Evolutionary conservation across 1,140 invertebrate genomes (phyloP).

Genomic region (Amphibalanus amphitrite): DNA sequence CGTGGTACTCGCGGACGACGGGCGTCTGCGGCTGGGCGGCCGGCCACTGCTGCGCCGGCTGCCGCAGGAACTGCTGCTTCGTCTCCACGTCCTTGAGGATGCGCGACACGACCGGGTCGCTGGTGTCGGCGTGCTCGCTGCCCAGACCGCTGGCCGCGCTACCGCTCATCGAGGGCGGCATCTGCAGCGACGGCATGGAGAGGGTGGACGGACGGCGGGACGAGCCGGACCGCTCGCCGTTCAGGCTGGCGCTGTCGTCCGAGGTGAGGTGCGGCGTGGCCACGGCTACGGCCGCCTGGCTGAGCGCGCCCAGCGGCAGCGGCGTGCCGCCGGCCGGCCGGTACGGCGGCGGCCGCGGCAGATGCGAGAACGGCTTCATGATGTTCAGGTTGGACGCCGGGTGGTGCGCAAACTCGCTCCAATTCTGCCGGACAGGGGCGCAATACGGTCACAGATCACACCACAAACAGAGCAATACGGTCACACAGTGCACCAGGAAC

Average conservation of each 20-base stretch:
- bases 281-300: background rate
- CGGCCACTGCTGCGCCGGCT: background rate
- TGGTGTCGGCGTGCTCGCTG: background rate
- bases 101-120: background rate
- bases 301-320: background rate
- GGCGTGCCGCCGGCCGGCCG: background rate
- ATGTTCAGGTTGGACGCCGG: background rate
- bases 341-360: constrained; percentile 1
- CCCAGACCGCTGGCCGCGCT: background rate
- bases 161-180: background rate
- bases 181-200: background rate
- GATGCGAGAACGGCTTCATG: background rate
- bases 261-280: background rate
- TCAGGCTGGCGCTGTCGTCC: background rate
- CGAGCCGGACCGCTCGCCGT: background rate
- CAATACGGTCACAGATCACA: too few species aligned
- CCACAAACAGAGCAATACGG: too few species aligned
- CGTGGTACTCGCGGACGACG: background rate
- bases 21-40: background rate
- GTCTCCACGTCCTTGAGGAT: background rate
- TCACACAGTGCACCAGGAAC: too few species aligned
- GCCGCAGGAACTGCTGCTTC: background rate
- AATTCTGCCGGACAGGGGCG: background rate
- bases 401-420: background rate
- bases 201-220: background rate